A percentile compares a stretch with the other conserved stretches of the same genome.
Conservation (phyloP, 2,888 invertebrate genomes). For the Physocephala rufipes region DNA sequence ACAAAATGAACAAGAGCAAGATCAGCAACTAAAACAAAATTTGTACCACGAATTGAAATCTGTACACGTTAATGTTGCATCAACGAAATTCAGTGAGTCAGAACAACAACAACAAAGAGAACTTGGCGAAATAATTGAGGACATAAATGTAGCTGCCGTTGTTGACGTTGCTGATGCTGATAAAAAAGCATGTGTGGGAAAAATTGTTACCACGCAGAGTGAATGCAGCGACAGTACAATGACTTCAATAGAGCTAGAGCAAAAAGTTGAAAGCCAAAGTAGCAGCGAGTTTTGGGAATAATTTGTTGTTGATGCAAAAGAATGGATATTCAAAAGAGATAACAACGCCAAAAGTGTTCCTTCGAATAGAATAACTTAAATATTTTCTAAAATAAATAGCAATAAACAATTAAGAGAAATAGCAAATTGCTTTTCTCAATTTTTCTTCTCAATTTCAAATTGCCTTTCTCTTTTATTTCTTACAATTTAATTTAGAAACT, state of each 20-base stretch:
- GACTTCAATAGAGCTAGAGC: constrained; percentile 34
- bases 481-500: too few relatives aligned
- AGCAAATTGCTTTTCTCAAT: too few relatives aligned
- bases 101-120: constrained; percentile 26
- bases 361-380: background rate
- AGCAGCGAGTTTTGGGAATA: constrained; percentile 48
- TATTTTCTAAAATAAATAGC: constrained; percentile 10
- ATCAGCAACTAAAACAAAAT: constrained; percentile 18
- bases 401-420: too few relatives aligned
- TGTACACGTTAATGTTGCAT: constrained; percentile 20
- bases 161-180: constrained; percentile 5
- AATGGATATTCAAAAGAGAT: constrained; percentile 1
- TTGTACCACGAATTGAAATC: constrained; percentile 10
- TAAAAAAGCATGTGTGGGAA: background rate
- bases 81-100: background rate
- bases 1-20: background rate
- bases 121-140: constrained; percentile 42
- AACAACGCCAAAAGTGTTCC: background rate
- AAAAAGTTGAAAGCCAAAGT: constrained; percentile 33
- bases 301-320: constrained; percentile 26
- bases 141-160: constrained; percentile 30
- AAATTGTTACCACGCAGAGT: background rate
- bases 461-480: too few relatives aligned
- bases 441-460: too few relatives aligned
- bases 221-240: constrained; percentile 10